These are phyloP conservation scores for Aldabrachelys gigantea DNA, from an alignment of 2,113 vertebrate species.

Conservation along the genomic window DNA sequence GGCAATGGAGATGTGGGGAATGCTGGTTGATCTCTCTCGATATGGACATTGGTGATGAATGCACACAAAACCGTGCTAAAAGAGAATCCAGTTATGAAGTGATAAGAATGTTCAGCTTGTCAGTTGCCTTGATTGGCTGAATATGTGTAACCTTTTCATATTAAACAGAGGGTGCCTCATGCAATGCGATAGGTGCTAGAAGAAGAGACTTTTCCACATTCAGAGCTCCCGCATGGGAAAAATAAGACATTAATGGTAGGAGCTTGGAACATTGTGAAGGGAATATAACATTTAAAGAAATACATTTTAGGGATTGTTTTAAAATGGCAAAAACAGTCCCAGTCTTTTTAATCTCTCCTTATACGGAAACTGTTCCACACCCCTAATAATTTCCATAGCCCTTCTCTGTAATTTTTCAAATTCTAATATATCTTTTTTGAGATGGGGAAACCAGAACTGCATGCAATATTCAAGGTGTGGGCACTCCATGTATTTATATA, in stretches of 20 bases:
- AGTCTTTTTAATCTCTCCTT: neutral
- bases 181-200: neutral
- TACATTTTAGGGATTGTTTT: neutral
- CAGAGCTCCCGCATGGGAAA: neutral
- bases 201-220: neutral
- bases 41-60: conserved; percentile 52
- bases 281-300: neutral
- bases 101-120: conserved; percentile 24
- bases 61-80: neutral
- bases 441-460: neutral
- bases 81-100: conserved; percentile 48
- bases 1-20: conserved; percentile 27
- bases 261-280: neutral
- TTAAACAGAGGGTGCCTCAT: neutral
- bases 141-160: neutral
- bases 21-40: conserved; percentile 48
- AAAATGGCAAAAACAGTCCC: neutral
- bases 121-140: neutral
- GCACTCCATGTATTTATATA: neutral
- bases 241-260: neutral
- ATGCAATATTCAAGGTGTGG: neutral
- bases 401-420: neutral
- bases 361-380: neutral
- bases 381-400: neutral
- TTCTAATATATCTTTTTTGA: neutral